Percentiles rank a stretch among this genome's conserved stretches.
Conservation (phyloP, 2,888 invertebrate genomes). For the Asteroscopus sphinx region DNA sequence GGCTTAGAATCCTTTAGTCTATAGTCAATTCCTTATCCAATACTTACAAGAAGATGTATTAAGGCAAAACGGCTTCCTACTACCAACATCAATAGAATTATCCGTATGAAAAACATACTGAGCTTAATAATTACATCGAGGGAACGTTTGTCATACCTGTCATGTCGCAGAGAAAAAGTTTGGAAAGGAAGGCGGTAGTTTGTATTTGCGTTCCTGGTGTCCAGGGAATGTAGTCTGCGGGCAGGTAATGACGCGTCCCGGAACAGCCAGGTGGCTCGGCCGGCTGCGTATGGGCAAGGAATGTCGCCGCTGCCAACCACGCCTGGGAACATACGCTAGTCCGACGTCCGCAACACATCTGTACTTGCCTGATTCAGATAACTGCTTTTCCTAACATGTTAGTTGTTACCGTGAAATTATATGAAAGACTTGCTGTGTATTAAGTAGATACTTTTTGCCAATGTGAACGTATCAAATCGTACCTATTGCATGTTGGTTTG, state of each 20-base stretch:
- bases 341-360: constrained; percentile 65
- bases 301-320: constrained; percentile 73
- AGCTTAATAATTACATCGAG: constrained; percentile 64
- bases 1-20: constrained; percentile 25
- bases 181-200: constrained; percentile 77
- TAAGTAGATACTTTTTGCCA: constrained; percentile 25
- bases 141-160: constrained; percentile 65
- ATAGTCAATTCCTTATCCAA: constrained; percentile 24
- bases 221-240: constrained; percentile 78
- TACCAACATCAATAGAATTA: constrained; percentile 58
- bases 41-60: constrained; percentile 36
- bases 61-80: constrained; percentile 51
- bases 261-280: constrained; percentile 80
- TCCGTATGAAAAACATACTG: constrained; percentile 60
- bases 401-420: constrained; percentile 53
- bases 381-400: constrained; percentile 69
- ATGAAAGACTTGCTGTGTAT: constrained; percentile 29
- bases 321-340: constrained; percentile 80
- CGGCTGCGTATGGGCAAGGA: constrained; percentile 84
- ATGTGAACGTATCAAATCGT: constrained; percentile 5
- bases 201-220: constrained; percentile 77
- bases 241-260: constrained; percentile 79
- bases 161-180: constrained; percentile 71
- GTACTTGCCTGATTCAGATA: constrained; percentile 72
- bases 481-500: neutral